These are phyloP conservation scores for Gambusia affinis DNA, from an alignment of 2,113 vertebrate genomes.

Conservation along the genomic window DNA sequence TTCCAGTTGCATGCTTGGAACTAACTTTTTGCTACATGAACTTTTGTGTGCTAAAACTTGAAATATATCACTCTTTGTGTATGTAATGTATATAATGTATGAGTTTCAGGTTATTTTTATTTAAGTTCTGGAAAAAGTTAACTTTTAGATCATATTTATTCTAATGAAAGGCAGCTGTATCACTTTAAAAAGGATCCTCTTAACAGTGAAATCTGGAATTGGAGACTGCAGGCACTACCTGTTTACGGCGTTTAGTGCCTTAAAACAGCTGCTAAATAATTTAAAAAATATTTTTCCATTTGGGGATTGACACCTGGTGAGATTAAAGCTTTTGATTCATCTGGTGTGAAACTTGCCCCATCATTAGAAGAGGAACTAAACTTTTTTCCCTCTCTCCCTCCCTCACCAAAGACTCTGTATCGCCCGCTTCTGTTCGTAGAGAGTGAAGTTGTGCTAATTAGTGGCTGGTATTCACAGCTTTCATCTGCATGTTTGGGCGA, in stretches of 20 bases:
- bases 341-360: slow-evolving; percentile 32
- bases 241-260: too few relatives aligned
- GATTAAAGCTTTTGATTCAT: slow-evolving; percentile 51
- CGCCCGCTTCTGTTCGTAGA: slow-evolving; percentile 39
- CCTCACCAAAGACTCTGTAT: slow-evolving; percentile 21
- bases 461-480: slow-evolving; percentile 52
- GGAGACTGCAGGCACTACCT: too few relatives aligned
- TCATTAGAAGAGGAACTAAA: slow-evolving; percentile 36
- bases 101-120: not conserved
- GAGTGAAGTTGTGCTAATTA: slow-evolving; percentile 60
- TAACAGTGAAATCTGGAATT: too few relatives aligned
- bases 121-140: not conserved
- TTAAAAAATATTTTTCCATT: slow-evolving; percentile 21
- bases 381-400: slow-evolving; percentile 28
- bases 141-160: not conserved
- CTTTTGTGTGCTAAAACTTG: not conserved
- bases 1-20: not conserved
- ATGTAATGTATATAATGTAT: not conserved
- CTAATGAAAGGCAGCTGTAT: not conserved
- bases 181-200: not conserved
- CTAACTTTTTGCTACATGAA: not conserved
- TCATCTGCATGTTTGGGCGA: slow-evolving; percentile 58
- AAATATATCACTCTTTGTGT: not conserved
- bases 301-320: slow-evolving; percentile 23
- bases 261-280: not conserved